These are phyloP conservation scores for Agriopis marginaria DNA, from an alignment of 2,888 invertebrate species.

Conservation along the genomic window DNA sequence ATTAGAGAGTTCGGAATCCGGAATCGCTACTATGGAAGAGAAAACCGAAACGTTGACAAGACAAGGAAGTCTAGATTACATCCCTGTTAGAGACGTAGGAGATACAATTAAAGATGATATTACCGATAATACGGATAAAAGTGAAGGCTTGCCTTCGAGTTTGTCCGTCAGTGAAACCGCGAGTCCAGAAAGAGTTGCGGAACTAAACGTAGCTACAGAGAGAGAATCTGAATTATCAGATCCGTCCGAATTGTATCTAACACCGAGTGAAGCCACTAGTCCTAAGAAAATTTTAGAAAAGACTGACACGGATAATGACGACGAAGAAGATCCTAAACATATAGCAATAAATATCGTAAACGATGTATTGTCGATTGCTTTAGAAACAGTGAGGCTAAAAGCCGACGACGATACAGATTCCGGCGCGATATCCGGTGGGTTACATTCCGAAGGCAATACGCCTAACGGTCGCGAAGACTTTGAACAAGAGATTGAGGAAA, in stretches of 20 bases:
- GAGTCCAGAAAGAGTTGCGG: conserved; percentile 78
- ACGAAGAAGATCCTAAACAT: conserved; percentile 72
- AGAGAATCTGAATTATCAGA: conserved; percentile 89
- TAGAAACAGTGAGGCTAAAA: conserved; percentile 78
- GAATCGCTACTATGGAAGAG: conserved; percentile 69
- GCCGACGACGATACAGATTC: conserved; percentile 80
- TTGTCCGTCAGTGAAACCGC: conserved; percentile 81
- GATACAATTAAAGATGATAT: conserved; percentile 77
- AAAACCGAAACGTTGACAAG: conserved; percentile 73
- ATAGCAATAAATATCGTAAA: conserved; percentile 81
- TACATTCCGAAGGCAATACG: conserved; percentile 80
- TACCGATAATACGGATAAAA: conserved; percentile 80
- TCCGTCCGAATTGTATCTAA: conserved; percentile 89
- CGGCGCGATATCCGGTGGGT: conserved; percentile 79
- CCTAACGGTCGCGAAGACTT: conserved; percentile 80
- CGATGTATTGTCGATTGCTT: conserved; percentile 79
- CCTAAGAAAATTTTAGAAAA: conserved; percentile 79
- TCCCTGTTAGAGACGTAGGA: conserved; percentile 82
- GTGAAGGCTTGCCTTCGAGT: conserved; percentile 82
- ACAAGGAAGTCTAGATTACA: conserved; percentile 81
- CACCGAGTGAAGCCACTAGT: conserved; percentile 88
- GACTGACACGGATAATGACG: conserved; percentile 64
- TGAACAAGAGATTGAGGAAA: conserved; percentile 77
- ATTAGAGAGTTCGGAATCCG: conserved; percentile 75
- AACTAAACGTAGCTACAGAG: conserved; percentile 73